Evolutionary conservation across 2,113 vertebrate genomes (phyloP).

Genomic region (Dolichallabes microphthalmus): DNA sequence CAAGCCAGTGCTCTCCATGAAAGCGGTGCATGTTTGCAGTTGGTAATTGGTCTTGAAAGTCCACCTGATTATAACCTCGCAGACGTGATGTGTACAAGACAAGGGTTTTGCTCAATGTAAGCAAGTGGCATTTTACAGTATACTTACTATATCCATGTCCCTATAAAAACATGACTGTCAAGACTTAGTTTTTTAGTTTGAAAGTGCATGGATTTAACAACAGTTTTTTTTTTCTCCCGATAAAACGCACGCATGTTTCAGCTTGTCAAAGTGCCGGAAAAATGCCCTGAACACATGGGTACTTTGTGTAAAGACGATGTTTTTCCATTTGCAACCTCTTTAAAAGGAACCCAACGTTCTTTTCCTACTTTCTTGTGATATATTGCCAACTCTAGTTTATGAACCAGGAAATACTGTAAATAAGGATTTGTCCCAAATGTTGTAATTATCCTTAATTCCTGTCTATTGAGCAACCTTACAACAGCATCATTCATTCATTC

Average conservation of each 20-base stretch:
- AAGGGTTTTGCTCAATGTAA: too few relatives aligned
- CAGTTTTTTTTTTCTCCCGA: background rate
- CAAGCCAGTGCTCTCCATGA: background rate
- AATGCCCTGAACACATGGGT: background rate
- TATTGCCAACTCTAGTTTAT: constrained; percentile 44
- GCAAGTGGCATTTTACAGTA: background rate
- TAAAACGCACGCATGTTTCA: background rate
- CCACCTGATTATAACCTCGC: constrained; percentile 13
- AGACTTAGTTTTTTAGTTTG: background rate
- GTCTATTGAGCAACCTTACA: background rate
- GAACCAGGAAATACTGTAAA: constrained; percentile 45
- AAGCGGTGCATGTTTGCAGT: background rate
- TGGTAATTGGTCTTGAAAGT: constrained; percentile 36
- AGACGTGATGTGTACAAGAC: constrained; percentile 32
- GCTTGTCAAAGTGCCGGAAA: background rate
- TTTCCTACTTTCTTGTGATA: constrained; percentile 39
- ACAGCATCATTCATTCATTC: too few relatives aligned
- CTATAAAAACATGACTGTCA: background rate
- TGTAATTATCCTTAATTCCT: too few relatives aligned
- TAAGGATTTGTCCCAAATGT: background rate
- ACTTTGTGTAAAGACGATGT: background rate
- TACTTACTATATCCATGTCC: background rate
- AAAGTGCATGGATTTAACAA: constrained; percentile 1
- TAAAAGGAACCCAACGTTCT: constrained; percentile 23
- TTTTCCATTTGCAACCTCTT: background rate